Evolutionary conservation across 1,140 invertebrate species (phyloP).

Genomic region (Penaeus vannamei): DNA sequence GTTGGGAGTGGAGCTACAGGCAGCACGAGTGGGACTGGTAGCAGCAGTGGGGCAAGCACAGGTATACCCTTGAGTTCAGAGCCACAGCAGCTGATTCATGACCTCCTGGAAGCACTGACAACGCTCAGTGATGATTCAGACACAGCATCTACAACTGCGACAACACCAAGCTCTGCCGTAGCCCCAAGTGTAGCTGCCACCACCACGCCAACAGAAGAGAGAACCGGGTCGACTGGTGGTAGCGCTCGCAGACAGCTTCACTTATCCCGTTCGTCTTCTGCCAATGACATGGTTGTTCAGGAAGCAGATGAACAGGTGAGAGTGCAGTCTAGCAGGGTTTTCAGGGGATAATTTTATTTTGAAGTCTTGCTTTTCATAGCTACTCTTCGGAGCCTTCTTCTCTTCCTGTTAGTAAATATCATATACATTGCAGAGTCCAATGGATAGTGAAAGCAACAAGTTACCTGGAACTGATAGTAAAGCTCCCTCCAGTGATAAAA

Average conservation of each 20-base stretch:
- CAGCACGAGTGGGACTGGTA: not conserved
- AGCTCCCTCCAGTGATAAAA: constrained; percentile 72
- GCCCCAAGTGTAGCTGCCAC: not conserved
- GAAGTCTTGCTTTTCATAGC: not conserved
- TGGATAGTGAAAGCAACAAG: constrained; percentile 64
- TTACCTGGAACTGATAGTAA: constrained; percentile 51
- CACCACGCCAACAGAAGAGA: constrained; percentile 62
- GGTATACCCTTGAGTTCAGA: constrained; percentile 51
- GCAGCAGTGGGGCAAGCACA: not conserved
- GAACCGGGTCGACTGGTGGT: not conserved
- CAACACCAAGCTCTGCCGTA: not conserved
- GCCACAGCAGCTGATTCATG: constrained; percentile 78
- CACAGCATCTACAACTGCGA: constrained; percentile 1
- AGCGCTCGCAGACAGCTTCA: constrained; percentile 48
- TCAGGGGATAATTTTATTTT: constrained; percentile 3
- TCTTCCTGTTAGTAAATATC: constrained; percentile 18
- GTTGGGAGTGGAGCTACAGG: constrained; percentile 10
- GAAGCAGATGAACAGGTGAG: constrained; percentile 66
- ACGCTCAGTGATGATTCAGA: constrained; percentile 72
- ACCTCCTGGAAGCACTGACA: constrained; percentile 79
- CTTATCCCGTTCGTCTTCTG: constrained; percentile 65
- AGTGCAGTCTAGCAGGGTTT: not conserved
- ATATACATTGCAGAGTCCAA: constrained; percentile 55
- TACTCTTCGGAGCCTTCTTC: not conserved
- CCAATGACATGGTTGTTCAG: constrained; percentile 68